A percentile compares a stretch with the other conserved stretches of the same genome.
Conservation (phyloP, 2,113 vertebrate genomes). For the Microcebus jonahi region DNA sequence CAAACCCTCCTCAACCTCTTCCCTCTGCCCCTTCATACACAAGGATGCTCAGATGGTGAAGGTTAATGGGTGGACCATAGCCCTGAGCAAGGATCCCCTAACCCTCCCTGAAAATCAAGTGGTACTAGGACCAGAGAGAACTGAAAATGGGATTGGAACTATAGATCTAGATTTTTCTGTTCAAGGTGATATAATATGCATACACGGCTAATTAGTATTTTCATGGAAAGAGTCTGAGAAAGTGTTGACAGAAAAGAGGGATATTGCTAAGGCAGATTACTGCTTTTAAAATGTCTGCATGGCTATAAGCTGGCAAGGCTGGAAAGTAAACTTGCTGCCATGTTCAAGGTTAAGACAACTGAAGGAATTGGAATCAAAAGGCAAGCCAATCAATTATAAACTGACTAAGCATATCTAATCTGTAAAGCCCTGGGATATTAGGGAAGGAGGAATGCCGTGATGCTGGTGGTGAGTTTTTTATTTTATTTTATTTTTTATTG, state of each 20-base stretch:
- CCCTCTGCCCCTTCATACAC: neutral
- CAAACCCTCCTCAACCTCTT: neutral
- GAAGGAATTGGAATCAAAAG: constrained; percentile 7
- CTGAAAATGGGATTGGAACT: neutral
- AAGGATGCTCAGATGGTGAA: neutral
- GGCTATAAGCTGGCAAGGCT: neutral
- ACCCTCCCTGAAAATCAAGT: neutral
- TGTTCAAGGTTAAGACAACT: constrained; percentile 31
- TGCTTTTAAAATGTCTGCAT: constrained; percentile 1
- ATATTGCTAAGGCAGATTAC: neutral
- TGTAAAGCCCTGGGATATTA: neutral
- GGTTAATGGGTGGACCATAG: neutral
- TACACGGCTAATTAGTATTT: neutral
- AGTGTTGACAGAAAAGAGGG: neutral
- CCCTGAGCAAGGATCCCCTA: neutral
- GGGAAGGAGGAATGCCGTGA: neutral
- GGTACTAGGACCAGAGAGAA: neutral
- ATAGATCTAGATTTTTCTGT: neutral
- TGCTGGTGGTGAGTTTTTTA: neutral
- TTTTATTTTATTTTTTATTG: neutral
- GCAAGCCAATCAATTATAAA: constrained; percentile 34
- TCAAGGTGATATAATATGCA: neutral
- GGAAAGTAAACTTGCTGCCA: constrained; percentile 11
- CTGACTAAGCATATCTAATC: constrained; percentile 35
- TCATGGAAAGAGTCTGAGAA: neutral